Evolutionary conservation across 2,113 vertebrate species (phyloP).

Genomic region (Todiramphus saurophagus): DNA sequence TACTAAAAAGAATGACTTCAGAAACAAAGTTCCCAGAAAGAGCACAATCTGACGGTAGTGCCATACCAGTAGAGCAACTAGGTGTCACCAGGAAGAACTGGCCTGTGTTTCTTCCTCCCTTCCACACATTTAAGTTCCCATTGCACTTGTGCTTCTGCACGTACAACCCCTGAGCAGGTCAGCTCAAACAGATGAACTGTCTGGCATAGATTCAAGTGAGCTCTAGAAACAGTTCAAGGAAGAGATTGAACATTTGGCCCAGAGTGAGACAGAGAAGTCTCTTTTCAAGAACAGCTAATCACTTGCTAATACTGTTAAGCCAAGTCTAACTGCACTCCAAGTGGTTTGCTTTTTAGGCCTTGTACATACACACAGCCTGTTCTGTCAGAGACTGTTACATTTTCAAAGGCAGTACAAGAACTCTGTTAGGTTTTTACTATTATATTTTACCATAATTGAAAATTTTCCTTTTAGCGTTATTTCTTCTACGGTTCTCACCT

Average conservation of each 20-base stretch:
- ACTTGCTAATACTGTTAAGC: neutral
- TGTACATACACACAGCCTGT: fast-evolving
- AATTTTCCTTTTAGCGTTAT: neutral
- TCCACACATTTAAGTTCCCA: neutral
- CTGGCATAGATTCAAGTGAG: neutral
- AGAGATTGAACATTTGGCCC: neutral
- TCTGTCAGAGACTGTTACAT: neutral
- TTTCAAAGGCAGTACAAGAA: neutral
- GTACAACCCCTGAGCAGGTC: neutral
- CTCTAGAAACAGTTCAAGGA: neutral
- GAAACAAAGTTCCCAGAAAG: neutral
- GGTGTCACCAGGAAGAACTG: neutral
- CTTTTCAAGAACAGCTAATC: neutral
- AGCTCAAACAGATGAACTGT: neutral
- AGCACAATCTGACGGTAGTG: neutral
- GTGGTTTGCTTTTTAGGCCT: neutral
- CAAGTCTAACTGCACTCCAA: neutral
- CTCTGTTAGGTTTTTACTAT: neutral
- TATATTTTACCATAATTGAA: neutral
- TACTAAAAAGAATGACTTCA: neutral
- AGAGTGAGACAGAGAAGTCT: neutral
- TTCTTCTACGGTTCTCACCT: neutral
- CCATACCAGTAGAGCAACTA: neutral
- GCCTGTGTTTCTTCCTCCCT: neutral
- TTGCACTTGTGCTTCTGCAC: neutral